These are phyloP conservation scores for Synergus umbraculus DNA, from an alignment of 2,888 invertebrate genomes.

Conservation along the genomic window DNA sequence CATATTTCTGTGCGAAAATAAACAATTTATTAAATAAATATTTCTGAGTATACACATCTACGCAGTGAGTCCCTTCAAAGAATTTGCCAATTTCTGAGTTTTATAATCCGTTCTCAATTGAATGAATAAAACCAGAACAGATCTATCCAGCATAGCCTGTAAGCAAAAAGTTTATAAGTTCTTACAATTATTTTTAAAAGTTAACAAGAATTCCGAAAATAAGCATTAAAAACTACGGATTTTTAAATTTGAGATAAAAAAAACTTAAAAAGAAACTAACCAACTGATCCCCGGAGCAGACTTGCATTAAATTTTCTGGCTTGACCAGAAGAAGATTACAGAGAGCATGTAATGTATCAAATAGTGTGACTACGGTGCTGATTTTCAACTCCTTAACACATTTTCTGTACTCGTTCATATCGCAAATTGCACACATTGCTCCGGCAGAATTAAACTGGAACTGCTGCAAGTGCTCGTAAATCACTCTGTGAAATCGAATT, in stretches of 20 bases:
- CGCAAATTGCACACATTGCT: conserved; percentile 98
- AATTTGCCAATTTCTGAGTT: conserved; percentile 87
- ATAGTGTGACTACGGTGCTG: conserved; percentile 89
- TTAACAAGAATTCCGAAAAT: not conserved
- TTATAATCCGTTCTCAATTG: conserved; percentile 97
- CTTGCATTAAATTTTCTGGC: conserved; percentile 97
- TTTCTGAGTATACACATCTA: conserved; percentile 54
- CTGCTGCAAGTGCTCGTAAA: conserved; percentile 96
- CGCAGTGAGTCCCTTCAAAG: conserved; percentile 76
- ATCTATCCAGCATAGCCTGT: conserved; percentile 93
- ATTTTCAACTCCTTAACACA: conserved; percentile 90
- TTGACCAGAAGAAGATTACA: conserved; percentile 97
- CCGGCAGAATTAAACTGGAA: conserved; percentile 97
- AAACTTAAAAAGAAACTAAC: conserved; percentile 79
- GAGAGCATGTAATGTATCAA: conserved; percentile 96
- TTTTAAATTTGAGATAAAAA: not conserved
- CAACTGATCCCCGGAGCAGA: conserved; percentile 95
- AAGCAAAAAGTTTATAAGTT: conserved; percentile 69
- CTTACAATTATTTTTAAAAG: not conserved
- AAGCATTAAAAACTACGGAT: not conserved
- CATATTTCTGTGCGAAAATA: not conserved
- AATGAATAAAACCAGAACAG: conserved; percentile 94
- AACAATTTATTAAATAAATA: conserved; percentile 17
- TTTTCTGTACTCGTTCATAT: conserved; percentile 97
- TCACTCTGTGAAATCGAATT: conserved; percentile 92